Conservation (phyloP, 2,888 invertebrate species). For the Pachliopta kotzebuea region DNA sequence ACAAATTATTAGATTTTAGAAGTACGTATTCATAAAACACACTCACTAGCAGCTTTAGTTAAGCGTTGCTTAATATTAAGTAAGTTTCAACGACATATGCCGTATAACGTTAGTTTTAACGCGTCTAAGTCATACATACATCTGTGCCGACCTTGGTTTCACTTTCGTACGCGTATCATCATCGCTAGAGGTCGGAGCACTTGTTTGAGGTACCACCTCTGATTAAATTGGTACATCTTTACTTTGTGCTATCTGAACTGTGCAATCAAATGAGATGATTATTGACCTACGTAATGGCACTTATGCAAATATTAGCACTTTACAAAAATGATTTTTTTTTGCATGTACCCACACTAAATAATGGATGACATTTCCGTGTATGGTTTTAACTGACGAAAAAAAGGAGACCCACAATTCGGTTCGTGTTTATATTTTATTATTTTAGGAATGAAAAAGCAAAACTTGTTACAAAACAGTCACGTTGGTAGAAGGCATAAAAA, state of each 20-base stretch:
- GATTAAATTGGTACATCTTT: constrained; percentile 32
- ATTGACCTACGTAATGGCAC: constrained; percentile 1
- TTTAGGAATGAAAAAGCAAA: not conserved
- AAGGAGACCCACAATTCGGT: not conserved
- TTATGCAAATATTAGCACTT: constrained; percentile 4
- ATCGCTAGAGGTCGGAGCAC: constrained; percentile 49
- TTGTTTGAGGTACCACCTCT: constrained; percentile 33
- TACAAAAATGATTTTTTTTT: constrained; percentile 1
- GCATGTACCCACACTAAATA: not conserved
- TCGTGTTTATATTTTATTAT: not conserved
- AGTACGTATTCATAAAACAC: not conserved
- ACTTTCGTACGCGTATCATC: constrained; percentile 59
- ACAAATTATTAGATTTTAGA: not conserved
- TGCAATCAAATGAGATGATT: constrained; percentile 6
- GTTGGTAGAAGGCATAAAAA: no score
- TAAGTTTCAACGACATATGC: constrained; percentile 37
- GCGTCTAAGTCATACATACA: constrained; percentile 34
- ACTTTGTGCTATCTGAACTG: constrained; percentile 22
- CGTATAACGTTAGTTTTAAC: constrained; percentile 41
- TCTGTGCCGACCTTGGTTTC: constrained; percentile 50
- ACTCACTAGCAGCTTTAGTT: constrained; percentile 26
- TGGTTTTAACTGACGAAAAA: not conserved
- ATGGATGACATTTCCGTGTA: not conserved
- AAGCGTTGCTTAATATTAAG: constrained; percentile 43
- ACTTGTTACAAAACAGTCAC: no score